Conservation (phyloP, 1,140 invertebrate species). For the Agrilus planipennis region DNA sequence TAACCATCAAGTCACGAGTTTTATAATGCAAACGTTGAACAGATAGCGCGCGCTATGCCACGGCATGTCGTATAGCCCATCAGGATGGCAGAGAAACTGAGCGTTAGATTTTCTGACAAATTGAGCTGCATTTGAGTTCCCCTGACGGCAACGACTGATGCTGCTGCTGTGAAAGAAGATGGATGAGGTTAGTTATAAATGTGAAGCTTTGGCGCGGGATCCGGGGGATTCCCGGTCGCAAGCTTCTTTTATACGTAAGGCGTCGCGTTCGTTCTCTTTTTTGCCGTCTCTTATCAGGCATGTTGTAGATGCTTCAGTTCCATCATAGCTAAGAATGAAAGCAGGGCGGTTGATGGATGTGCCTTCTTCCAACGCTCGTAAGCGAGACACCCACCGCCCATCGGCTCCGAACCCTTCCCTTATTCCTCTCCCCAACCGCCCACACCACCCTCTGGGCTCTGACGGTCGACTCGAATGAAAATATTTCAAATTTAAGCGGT, state of each 20-base stretch:
- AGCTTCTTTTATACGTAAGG: conserved; percentile 33
- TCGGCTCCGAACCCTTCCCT: too few relatives aligned
- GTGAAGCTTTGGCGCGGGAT: conserved; percentile 36
- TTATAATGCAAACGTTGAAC: too few relatives aligned
- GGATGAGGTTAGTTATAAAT: conserved; percentile 40
- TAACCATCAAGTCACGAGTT: too few relatives aligned
- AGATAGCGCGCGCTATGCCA: conserved; percentile 12
- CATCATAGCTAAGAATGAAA: conserved; percentile 25
- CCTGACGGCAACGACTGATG: conserved; percentile 10
- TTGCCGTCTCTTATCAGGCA: conserved; percentile 30
- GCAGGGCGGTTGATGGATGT: conserved; percentile 28
- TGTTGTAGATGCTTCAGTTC: conserved; percentile 31
- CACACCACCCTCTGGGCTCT: too few relatives aligned
- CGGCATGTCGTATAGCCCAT: too few relatives aligned
- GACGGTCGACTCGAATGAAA: too few relatives aligned
- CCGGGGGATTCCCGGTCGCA: conserved; percentile 24
- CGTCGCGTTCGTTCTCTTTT: conserved; percentile 25
- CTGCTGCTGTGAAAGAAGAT: conserved; percentile 29
- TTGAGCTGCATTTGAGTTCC: conserved; percentile 36
- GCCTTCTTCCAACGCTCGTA: conserved; percentile 18
- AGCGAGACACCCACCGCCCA: too few relatives aligned
- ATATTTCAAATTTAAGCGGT: too few relatives aligned
- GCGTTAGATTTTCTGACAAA: conserved; percentile 39
- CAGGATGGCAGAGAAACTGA: conserved; percentile 21
- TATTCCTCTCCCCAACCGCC: too few relatives aligned